Percentiles rank a stretch among this genome's conserved stretches.
Conservation (phyloP, 1,140 invertebrate species). For the Anastatus disparis region DNA sequence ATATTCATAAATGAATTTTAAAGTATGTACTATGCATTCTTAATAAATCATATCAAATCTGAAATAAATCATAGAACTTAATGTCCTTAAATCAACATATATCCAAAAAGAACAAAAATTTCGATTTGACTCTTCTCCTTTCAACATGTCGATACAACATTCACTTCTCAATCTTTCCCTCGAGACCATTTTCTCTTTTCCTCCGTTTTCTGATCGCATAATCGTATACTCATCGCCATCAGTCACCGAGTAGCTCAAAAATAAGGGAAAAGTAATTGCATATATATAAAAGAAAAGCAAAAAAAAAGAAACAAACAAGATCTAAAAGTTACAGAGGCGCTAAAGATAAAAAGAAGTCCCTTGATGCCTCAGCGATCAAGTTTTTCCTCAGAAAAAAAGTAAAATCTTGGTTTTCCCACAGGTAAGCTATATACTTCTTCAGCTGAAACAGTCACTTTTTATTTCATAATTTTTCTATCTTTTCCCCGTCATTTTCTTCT, state of each 20-base stretch:
- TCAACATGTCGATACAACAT: neutral
- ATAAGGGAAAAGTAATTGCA: neutral
- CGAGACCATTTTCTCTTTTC: neutral
- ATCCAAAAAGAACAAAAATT: neutral
- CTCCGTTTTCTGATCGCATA: neutral
- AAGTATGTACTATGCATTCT: no score
- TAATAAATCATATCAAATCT: no score
- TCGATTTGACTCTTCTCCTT: no score
- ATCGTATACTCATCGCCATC: slow-evolving; percentile 25
- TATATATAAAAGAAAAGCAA: neutral
- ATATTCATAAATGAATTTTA: no score
- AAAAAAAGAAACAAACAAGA: neutral
- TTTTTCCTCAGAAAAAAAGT: no score
- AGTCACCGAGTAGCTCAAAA: neutral
- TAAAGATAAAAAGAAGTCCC: neutral
- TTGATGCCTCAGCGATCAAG: no score
- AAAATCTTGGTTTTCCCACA: no score
- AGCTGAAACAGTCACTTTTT: no score
- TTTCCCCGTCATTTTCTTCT: no score
- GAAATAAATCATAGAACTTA: neutral
- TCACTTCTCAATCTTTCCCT: slow-evolving; percentile 4
- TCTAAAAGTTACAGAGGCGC: neutral
- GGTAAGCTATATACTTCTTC: no score
- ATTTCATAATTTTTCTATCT: no score
- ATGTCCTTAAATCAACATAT: neutral